Percentiles rank a stretch among this genome's conserved stretches.
Evolutionary conservation across 2,113 vertebrate genomes (phyloP).

Genomic region (Gnathonemus echidnorhynchus): DNA sequence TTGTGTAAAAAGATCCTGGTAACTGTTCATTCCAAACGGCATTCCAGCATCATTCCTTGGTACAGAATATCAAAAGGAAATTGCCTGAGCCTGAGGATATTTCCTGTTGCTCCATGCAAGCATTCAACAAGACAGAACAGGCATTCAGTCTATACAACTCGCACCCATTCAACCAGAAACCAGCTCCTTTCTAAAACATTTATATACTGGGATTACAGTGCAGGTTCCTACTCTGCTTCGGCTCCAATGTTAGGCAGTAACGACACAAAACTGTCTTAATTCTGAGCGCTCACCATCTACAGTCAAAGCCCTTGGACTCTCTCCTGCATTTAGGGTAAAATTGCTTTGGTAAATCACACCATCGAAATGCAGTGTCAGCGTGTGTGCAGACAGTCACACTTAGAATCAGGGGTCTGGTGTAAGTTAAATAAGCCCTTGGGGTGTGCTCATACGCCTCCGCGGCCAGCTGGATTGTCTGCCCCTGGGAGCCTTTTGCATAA

Average conservation of each 20-base stretch:
- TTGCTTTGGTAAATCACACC: background rate
- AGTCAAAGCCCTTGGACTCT: background rate
- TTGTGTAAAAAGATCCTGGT: background rate
- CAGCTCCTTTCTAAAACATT: background rate
- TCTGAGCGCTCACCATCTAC: background rate
- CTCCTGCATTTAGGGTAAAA: background rate
- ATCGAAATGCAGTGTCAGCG: background rate
- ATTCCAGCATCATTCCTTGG: background rate
- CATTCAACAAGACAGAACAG: slow-evolving; percentile 11
- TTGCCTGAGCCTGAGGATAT: background rate
- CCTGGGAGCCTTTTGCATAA: slow-evolving; percentile 44
- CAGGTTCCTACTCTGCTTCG: background rate
- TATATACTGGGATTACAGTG: background rate
- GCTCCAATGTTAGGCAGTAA: background rate
- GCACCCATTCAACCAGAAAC: background rate
- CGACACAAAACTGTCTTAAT: background rate
- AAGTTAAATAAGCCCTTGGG: background rate
- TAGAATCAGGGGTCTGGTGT: background rate
- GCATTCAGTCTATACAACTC: background rate
- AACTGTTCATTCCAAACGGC: background rate
- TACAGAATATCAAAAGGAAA: background rate
- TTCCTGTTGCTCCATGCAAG: background rate
- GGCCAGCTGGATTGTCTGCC: slow-evolving; percentile 20
- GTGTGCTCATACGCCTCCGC: background rate
- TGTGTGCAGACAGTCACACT: background rate